Conservation (phyloP, 2,113 vertebrate genomes). For the Sorex fumeus region DNA sequence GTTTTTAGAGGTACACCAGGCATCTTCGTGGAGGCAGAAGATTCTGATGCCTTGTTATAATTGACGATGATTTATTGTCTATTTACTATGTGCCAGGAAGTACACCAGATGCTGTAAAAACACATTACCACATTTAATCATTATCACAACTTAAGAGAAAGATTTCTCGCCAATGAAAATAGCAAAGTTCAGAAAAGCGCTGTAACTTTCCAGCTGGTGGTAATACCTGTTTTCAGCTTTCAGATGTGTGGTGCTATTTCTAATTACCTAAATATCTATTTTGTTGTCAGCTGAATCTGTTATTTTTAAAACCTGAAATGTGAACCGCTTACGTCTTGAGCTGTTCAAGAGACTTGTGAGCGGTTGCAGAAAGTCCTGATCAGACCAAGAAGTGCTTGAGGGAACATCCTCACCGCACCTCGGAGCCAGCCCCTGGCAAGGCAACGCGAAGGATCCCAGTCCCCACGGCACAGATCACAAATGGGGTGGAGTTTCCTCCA, state of each 20-base stretch:
- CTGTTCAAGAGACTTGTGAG: background rate
- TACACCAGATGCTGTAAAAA: background rate
- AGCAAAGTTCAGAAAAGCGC: constrained; percentile 25
- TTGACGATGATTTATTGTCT: background rate
- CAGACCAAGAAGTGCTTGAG: background rate
- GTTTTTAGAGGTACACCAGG: background rate
- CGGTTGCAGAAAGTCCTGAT: background rate
- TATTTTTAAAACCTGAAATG: constrained; percentile 3
- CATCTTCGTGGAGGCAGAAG: background rate
- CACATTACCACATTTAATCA: background rate
- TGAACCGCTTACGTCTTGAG: background rate
- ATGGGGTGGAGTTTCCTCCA: background rate
- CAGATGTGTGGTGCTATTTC: background rate
- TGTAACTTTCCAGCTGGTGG: background rate
- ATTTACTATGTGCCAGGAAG: background rate
- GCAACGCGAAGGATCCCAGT: background rate
- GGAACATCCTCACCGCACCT: background rate
- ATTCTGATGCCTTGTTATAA: background rate
- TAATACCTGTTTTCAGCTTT: background rate
- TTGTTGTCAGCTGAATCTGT: background rate
- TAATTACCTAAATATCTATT: background rate
- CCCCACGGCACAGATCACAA: background rate
- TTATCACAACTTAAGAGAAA: background rate
- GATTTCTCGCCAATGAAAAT: background rate
- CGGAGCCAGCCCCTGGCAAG: background rate